Evolutionary conservation across 1,140 invertebrate species (phyloP), one percentile per base, ranked within the genome.

Genomic region (Telenomus remus): DNA sequence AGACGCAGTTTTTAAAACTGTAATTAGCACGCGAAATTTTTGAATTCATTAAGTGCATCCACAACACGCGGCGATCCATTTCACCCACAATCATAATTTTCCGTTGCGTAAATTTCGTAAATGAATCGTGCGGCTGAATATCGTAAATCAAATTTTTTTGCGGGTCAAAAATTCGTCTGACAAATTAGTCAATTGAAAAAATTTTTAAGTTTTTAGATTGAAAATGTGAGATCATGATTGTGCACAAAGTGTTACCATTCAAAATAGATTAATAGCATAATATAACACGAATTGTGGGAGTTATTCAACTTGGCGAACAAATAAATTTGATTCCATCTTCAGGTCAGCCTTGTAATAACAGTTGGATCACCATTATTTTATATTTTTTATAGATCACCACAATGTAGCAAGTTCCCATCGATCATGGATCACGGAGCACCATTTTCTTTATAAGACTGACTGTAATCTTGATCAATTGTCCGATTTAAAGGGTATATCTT

Each of bases 61-160:
- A 35, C 54, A 44, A 27, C 19, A n/a, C n/a, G n/a, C n/a, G n/a
- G 19, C 19, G 19, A 27, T 27, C 19, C 37, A 39, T 39, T 39
- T 39, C 37, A 39, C 37, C n/a, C 3, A 39, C 37, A 39, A 39
- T n/a, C 3, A 39, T 39, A 11, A 11, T 39, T 11, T 9, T 1
- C 1, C 9, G n/a, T 39, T 39, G 37, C 37, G 51, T 47, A 71
- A 71, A 63, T 71, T 71, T 71, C 50, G 44, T 63, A 63, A 71
- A 71, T 50, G 55, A 54, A 54, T 10, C 60, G 59, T 69, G 16
- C 42, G 44, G 43, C 34, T 43, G 14, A 10, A 42, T 15, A 43
- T 37, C 15, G 14, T 61, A 70, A 70, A 70, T 70, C 57, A 55
- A 16, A 12, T 27, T 27, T 1, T 1, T 6, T 1, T 27, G 19